A percentile compares a stretch with the other conserved stretches of the same genome.
phyloP scores from a whole-genome alignment of 2,113 vertebrate genomes.

The Climacteris rufus region DNA sequence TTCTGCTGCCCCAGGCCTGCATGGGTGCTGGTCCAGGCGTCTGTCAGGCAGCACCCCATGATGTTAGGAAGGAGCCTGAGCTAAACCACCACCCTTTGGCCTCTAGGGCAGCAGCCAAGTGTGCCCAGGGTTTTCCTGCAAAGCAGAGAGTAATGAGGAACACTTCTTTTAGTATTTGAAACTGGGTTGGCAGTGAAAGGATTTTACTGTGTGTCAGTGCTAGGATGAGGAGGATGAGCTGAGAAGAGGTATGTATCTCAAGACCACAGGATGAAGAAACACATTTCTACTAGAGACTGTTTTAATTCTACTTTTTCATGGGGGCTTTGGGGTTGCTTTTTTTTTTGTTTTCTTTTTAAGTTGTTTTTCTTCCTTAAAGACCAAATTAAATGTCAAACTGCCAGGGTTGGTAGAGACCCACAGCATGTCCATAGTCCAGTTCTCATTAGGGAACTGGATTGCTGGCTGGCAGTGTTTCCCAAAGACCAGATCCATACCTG shows the following conservation, averaged over 20 bases:
- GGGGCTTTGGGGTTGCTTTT: neutral
- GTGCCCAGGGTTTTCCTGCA: neutral
- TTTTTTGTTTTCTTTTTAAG: neutral
- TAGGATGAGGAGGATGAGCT: neutral
- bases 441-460: neutral
- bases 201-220: neutral
- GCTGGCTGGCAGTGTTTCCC: neutral
- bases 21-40: neutral
- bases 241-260: neutral
- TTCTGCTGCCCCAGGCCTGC: neutral
- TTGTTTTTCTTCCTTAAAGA: neutral
- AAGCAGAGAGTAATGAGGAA: neutral
- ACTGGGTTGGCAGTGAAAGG: neutral
- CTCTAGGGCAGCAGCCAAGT: neutral
- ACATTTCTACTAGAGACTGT: neutral
- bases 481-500: neutral
- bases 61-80: neutral
- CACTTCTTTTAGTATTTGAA: neutral
- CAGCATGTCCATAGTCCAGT: neutral
- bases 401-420: neutral
- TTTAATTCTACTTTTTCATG: neutral
- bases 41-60: neutral
- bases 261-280: neutral
- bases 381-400: neutral
- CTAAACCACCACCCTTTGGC: neutral